Base-by-base conservation (phyloP, 1,140 invertebrate genomes). In the Drosophila ananassae region DNA sequence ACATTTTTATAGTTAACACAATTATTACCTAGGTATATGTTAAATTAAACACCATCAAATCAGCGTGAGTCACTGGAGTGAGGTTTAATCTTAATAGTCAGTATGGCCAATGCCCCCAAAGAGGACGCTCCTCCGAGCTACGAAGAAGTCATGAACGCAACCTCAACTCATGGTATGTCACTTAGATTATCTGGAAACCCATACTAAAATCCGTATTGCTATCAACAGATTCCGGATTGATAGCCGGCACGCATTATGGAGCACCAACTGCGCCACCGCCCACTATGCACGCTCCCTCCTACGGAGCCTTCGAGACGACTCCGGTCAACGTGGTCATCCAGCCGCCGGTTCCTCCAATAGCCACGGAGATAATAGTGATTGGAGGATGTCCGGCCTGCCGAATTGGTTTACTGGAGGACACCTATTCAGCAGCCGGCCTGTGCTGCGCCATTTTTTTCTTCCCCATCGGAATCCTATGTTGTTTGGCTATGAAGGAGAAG, bases 391-490 rank as follows among this genome's bases (percentile, higher is more conserved):
- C 96, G 52, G 94, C 95, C 6, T 97, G 96, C 89, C 93, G 96
- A 79, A 95, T 96, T 75, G 96, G 96, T 9, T 93, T 96, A 32
- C 89, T 97, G 53, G 95, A 96, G 92, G 96, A 97, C 87, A 95
- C 96, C 81, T 96, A 94, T 77, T 95, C 96, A 2, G 95, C 95
- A 80, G 91, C 96, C 13, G 96, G 96, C 25, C 90, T 97, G 2
- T 93, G 95, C 21, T 97, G 96, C 92, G 96, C 96, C 3, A 96
- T 97, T 67, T 92, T 96, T 47, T 97, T 96, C 90, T 97, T 97
- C 72, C 96, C 96, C 0, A 47, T 97, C 32, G 96, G 96, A 39
- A 94, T 97, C 50, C 90, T 97, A 0, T 97, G 95, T 81, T 97
- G 96, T 85, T 89, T 97, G 37, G 92, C 95, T 0, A 93, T 96